A percentile compares a stretch with the other conserved stretches of the same genome.
These are phyloP conservation scores for Malthinus seriepunctatus DNA, from an alignment of 2,888 invertebrate genomes.

Conservation along the genomic window DNA sequence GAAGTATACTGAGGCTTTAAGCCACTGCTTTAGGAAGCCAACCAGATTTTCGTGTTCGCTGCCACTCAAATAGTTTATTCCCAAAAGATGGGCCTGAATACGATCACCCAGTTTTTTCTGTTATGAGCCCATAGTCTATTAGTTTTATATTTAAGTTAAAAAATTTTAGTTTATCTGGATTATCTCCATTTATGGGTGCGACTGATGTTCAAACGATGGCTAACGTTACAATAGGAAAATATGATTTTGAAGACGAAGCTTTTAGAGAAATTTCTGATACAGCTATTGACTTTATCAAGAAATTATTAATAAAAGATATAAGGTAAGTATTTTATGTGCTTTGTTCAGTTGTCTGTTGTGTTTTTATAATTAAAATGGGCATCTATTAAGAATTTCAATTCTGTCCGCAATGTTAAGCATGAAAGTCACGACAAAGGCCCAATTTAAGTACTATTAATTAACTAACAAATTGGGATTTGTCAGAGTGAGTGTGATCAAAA, in stretches of 20 bases:
- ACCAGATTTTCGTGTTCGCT: too few relatives aligned
- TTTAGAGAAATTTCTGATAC: slow-evolving; percentile 93
- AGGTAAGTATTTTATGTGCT: slow-evolving; percentile 66
- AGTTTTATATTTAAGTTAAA: background rate
- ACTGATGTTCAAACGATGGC: slow-evolving; percentile 97
- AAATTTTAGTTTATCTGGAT: slow-evolving; percentile 77
- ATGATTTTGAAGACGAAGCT: slow-evolving; percentile 97
- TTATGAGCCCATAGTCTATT: too few relatives aligned
- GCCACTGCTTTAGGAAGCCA: too few relatives aligned
- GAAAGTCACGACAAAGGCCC: slow-evolving; percentile 34
- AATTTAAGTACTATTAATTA: slow-evolving; percentile 28
- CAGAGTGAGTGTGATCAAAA: slow-evolving; percentile 25
- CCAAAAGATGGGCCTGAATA: too few relatives aligned
- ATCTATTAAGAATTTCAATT: background rate
- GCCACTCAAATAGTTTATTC: too few relatives aligned
- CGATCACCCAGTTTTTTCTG: too few relatives aligned
- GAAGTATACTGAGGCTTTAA: too few relatives aligned
- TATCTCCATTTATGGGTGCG: slow-evolving; percentile 98
- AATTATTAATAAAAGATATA: slow-evolving; percentile 89
- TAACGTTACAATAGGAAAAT: slow-evolving; percentile 96
- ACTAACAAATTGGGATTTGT: slow-evolving; percentile 48
- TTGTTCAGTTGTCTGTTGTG: background rate
- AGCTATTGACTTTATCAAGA: slow-evolving; percentile 94
- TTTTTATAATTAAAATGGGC: background rate
- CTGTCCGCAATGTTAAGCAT: background rate